Conservation (phyloP, 2,797 vertebrate species). For the Diglossa cyanea region DNA sequence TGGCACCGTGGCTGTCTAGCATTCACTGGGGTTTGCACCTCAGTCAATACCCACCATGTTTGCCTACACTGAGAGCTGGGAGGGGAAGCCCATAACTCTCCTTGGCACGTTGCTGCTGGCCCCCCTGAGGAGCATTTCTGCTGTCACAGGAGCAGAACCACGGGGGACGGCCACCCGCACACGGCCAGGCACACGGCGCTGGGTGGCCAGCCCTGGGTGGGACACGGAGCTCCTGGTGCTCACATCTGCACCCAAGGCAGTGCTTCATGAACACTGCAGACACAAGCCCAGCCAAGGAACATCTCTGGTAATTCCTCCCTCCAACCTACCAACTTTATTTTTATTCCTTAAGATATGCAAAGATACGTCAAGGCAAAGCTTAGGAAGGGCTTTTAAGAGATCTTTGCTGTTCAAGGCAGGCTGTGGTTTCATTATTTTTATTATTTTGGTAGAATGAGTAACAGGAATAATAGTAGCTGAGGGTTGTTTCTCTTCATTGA, state of each 20-base stretch:
- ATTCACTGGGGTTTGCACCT: not conserved
- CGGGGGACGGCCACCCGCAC: accelerated
- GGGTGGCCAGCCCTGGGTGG: constrained; percentile 17
- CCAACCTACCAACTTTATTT: not conserved
- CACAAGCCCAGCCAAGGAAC: not conserved
- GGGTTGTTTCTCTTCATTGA: constrained; percentile 71
- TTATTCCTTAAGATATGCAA: constrained; percentile 18
- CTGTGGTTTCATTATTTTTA: constrained; percentile 72
- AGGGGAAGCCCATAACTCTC: not conserved
- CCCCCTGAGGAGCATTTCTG: not conserved
- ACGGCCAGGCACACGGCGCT: not conserved
- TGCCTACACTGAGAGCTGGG: not conserved
- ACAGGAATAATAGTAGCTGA: constrained; percentile 69
- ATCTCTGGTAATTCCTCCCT: constrained; percentile 3
- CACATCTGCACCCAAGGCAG: not conserved
- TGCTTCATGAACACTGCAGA: not conserved
- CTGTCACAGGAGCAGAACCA: not conserved
- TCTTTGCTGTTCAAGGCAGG: constrained; percentile 45
- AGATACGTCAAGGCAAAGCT: not conserved
- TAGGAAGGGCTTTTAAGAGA: constrained; percentile 45
- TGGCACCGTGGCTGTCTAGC: not conserved
- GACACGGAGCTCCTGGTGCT: not conserved
- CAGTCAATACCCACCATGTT: not conserved
- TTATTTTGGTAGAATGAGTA: constrained; percentile 71
- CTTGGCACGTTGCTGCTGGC: not conserved